Percentiles rank a stretch among this genome's conserved stretches.
Evolutionary conservation across 1,140 invertebrate genomes (phyloP).

Genomic region (Sitobion miscanthi): DNA sequence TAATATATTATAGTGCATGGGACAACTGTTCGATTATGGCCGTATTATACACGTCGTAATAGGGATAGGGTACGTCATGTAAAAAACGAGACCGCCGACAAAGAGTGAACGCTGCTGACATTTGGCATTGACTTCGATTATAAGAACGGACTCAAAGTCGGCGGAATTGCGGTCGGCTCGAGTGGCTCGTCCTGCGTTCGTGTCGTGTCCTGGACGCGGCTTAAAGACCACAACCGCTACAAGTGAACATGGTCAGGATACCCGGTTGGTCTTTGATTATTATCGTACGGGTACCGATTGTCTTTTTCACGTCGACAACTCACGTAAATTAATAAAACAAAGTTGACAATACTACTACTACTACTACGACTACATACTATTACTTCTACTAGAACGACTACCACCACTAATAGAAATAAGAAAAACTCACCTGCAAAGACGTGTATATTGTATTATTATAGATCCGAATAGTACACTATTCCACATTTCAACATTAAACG

Average conservation of each 20-base stretch:
- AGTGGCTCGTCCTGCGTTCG: background rate
- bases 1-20: background rate
- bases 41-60: background rate
- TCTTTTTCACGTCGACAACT: background rate
- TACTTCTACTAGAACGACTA: background rate
- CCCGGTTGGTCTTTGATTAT: background rate
- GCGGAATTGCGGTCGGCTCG: no score
- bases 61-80: background rate
- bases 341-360: background rate
- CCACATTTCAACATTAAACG: background rate
- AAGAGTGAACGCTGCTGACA: constrained; percentile 10
- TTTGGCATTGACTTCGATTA: background rate
- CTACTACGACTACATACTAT: background rate
- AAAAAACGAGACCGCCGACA: constrained; percentile 9
- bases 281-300: constrained; percentile 12
- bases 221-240: background rate
- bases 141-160: background rate
- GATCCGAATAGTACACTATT: background rate
- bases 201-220: background rate
- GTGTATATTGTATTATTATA: background rate
- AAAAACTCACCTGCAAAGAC: background rate
- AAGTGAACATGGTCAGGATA: background rate
- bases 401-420: background rate
- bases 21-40: background rate
- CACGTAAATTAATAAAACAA: background rate